phyloP scores from a whole-genome alignment of 2,113 vertebrate species.

The Pongo abelii region DNA sequence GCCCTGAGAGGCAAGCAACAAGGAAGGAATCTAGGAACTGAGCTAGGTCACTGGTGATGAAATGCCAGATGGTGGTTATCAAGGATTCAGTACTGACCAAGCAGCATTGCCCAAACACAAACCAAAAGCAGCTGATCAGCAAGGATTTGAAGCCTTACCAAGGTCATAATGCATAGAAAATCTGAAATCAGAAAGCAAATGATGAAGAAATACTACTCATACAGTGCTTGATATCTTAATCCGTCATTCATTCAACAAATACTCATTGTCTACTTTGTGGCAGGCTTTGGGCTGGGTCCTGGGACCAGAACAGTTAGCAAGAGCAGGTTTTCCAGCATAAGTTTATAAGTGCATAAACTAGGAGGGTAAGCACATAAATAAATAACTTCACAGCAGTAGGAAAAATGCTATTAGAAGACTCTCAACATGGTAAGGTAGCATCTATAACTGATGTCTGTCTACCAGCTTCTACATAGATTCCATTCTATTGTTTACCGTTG shows the following conservation, averaged over 20 bases:
- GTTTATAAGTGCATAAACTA: background rate
- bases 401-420: background rate
- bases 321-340: background rate
- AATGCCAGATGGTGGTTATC: background rate
- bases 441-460: background rate
- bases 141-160: background rate
- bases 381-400: background rate
- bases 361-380: background rate
- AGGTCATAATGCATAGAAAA: background rate
- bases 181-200: background rate
- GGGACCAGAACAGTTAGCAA: background rate
- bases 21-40: background rate
- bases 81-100: background rate
- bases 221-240: background rate
- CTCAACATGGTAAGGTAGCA: background rate
- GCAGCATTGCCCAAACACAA: background rate
- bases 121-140: background rate
- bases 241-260: background rate
- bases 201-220: background rate
- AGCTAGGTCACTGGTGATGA: background rate
- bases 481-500: background rate
- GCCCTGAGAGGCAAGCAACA: background rate
- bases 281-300: background rate
- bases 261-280: background rate
- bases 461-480: accelerated